Evolutionary conservation across 2,113 vertebrate genomes (phyloP).

Genomic region (Marmota monax): DNA sequence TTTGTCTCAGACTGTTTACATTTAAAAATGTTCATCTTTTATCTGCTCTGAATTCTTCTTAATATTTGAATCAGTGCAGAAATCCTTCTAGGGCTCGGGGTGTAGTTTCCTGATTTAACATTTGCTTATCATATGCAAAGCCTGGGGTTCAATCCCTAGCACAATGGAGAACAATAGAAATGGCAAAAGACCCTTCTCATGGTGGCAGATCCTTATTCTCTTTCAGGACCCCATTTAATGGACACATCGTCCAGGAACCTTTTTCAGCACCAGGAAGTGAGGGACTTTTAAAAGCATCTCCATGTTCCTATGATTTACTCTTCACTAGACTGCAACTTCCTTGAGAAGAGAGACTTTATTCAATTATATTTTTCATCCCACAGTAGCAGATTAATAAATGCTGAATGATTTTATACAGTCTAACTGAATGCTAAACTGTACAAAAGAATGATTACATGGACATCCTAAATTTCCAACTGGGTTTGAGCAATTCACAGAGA

Average conservation of each 20-base stretch:
- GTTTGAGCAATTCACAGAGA: not conserved
- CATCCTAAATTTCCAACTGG: not conserved
- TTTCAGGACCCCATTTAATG: not conserved
- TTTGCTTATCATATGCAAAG: not conserved
- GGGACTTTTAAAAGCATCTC: not conserved
- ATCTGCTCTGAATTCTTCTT: not conserved
- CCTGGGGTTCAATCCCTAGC: not conserved
- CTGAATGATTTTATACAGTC: not conserved
- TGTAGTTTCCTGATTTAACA: not conserved
- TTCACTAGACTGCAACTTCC: not conserved
- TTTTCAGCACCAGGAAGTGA: not conserved
- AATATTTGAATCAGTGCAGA: not conserved
- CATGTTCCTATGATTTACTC: not conserved
- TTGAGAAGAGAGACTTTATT: not conserved
- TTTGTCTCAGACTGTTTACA: conserved; percentile 42
- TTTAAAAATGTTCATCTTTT: conserved; percentile 4
- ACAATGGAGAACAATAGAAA: not conserved
- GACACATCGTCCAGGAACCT: not conserved
- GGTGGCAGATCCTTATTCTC: not conserved
- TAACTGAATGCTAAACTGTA: not conserved
- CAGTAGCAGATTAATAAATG: conserved; percentile 12
- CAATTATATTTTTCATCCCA: not conserved
- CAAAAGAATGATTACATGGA: not conserved
- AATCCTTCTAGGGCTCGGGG: accelerated
- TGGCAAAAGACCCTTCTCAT: not conserved